Percentiles rank a stretch among this genome's conserved stretches.
Conservation (phyloP, 1,140 invertebrate genomes). For the Muscidifurax raptorellus region DNA sequence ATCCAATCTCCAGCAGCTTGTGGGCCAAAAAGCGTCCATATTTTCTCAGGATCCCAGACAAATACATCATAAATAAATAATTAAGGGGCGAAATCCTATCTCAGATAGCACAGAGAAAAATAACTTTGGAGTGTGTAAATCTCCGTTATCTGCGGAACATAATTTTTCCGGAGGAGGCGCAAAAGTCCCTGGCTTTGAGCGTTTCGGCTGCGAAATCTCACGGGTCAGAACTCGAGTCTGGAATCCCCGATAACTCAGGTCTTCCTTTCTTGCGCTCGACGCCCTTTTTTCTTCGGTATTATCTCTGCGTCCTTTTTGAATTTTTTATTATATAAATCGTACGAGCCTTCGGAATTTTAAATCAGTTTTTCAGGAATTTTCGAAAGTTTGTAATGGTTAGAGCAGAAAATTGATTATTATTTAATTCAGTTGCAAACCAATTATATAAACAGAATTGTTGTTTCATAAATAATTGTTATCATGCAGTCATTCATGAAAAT, state of each 20-base stretch:
- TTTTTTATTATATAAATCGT: not conserved
- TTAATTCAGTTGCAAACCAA: too few species aligned
- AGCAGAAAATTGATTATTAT: too few species aligned
- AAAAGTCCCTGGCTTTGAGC: not conserved
- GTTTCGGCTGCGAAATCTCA: not conserved
- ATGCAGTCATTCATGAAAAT: too few species aligned
- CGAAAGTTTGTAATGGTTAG: too few species aligned
- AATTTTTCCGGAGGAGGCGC: not conserved
- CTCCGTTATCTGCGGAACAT: not conserved
- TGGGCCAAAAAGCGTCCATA: not conserved
- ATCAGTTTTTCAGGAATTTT: too few species aligned
- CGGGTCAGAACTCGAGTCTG: not conserved
- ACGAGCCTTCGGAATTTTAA: too few species aligned
- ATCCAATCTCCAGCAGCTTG: too few species aligned
- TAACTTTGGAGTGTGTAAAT: not conserved
- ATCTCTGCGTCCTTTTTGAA: not conserved
- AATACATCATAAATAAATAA: not conserved
- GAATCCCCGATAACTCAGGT: not conserved
- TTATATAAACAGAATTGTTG: too few species aligned
- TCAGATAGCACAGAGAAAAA: not conserved
- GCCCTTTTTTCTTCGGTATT: not conserved
- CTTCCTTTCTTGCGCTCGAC: not conserved
- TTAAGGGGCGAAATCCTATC: not conserved
- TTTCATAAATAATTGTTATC: too few species aligned
- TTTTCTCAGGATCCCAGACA: not conserved